phyloP scores from a whole-genome alignment of 2,888 invertebrate genomes.

The Andricus curvator region DNA sequence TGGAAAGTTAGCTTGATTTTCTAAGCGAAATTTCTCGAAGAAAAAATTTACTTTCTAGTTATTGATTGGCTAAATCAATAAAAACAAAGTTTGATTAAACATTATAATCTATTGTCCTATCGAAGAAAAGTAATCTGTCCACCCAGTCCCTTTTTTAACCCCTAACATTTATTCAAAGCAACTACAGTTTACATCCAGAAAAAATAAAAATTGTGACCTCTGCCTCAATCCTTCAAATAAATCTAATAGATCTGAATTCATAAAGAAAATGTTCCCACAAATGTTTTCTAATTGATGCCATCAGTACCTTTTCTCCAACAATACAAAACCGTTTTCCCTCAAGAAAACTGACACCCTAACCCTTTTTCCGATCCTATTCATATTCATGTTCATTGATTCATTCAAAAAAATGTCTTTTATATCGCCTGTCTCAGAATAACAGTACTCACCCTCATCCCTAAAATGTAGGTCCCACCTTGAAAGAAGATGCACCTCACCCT shows the following conservation, averaged over 20 bases:
- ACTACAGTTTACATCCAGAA: neutral
- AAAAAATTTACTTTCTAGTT: too few relatives aligned
- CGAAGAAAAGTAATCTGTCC: neutral
- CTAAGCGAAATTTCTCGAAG: too few relatives aligned
- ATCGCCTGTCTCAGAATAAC: conserved; percentile 1
- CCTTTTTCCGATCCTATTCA: conserved; percentile 29
- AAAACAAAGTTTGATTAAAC: too few relatives aligned
- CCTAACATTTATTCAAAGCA: neutral
- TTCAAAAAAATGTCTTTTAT: neutral
- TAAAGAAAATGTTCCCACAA: conserved; percentile 13
- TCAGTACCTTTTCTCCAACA: neutral
- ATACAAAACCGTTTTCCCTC: conserved; percentile 17
- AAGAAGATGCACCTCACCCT: conserved; percentile 1
- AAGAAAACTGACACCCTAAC: conserved; percentile 35
- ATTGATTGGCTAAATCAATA: too few relatives aligned
- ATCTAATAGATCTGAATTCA: neutral
- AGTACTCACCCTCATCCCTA: conserved; percentile 2
- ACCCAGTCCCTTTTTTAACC: neutral
- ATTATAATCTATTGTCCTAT: neutral
- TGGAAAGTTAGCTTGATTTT: too few relatives aligned
- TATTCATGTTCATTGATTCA: conserved; percentile 9
- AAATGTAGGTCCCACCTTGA: neutral
- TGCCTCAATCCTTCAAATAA: neutral
- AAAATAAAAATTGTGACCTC: neutral
- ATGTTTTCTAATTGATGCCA: conserved; percentile 32